phyloP scores from a whole-genome alignment of 2,888 invertebrate species.

The Xestia sexstrigata region DNA sequence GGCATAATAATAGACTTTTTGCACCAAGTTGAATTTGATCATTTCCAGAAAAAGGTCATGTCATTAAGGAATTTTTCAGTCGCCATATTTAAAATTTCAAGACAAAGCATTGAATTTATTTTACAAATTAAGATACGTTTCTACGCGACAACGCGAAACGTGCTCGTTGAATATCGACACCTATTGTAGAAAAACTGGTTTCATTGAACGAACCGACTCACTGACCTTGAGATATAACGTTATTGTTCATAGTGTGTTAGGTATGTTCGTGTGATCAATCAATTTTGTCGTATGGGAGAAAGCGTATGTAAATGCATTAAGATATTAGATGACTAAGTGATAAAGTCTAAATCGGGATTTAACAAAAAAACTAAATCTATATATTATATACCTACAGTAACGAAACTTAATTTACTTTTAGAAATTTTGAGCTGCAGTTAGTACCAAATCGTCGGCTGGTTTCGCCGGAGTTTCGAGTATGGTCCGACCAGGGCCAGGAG shows the following conservation, averaged over 20 bases:
- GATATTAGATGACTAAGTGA: slow-evolving; percentile 41
- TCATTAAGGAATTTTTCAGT: background rate
- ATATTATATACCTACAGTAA: slow-evolving; percentile 18
- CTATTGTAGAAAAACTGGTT: slow-evolving; percentile 56
- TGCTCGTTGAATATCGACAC: slow-evolving; percentile 14
- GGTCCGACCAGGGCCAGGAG: slow-evolving; percentile 86
- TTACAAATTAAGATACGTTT: slow-evolving; percentile 5
- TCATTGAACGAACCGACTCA: slow-evolving; percentile 30
- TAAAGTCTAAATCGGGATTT: slow-evolving; percentile 20
- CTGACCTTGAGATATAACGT: slow-evolving; percentile 57
- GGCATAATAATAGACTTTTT: background rate
- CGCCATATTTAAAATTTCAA: background rate
- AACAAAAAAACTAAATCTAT: slow-evolving; percentile 3
- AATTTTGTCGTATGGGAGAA: slow-evolving; percentile 41
- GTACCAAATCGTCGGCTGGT: slow-evolving; percentile 91
- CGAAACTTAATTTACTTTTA: slow-evolving; percentile 71
- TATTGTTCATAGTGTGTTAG: slow-evolving; percentile 53
- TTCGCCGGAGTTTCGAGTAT: slow-evolving; percentile 91
- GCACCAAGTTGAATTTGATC: background rate
- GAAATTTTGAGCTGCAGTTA: slow-evolving; percentile 91
- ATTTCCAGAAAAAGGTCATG: background rate
- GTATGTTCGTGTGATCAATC: slow-evolving; percentile 43
- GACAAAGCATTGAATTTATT: slow-evolving; percentile 23
- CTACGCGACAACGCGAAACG: slow-evolving; percentile 21
- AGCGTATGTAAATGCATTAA: slow-evolving; percentile 47